A percentile compares a stretch with the other conserved stretches of the same genome.
phyloP scores from a whole-genome alignment of 2,888 invertebrate species.

The Lamellibrachia satsuma region DNA sequence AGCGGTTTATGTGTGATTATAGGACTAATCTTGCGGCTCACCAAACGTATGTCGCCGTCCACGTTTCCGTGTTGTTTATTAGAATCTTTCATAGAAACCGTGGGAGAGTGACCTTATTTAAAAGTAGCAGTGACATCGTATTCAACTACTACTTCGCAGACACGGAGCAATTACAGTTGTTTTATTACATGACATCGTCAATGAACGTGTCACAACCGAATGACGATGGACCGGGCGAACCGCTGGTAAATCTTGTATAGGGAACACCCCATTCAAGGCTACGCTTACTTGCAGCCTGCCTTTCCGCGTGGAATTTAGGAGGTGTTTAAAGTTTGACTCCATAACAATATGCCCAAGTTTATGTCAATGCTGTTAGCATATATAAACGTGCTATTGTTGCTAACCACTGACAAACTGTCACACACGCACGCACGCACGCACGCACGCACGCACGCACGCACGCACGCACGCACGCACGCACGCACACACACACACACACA shows the following conservation, averaged over 20 bases:
- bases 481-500: too few relatives aligned
- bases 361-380: too few relatives aligned
- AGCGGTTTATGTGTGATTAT: neutral
- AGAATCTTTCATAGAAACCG: neutral
- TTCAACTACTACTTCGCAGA: neutral
- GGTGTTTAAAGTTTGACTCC: too few relatives aligned
- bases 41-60: neutral
- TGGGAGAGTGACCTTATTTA: neutral
- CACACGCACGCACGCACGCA: too few relatives aligned
- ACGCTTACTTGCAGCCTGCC: too few relatives aligned
- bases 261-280: neutral
- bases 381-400: too few relatives aligned
- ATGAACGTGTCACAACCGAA: neutral
- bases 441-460: too few relatives aligned
- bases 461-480: too few relatives aligned
- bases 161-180: neutral
- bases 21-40: neutral
- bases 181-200: neutral
- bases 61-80: neutral
- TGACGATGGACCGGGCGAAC: neutral
- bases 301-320: too few relatives aligned
- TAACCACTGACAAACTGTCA: too few relatives aligned
- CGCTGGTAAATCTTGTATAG: neutral
- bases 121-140: neutral
- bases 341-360: too few relatives aligned